Percentiles rank a stretch among this genome's conserved stretches.
phyloP scores from a whole-genome alignment of 2,797 vertebrate species.

The Poeciliopsis presidionis region DNA sequence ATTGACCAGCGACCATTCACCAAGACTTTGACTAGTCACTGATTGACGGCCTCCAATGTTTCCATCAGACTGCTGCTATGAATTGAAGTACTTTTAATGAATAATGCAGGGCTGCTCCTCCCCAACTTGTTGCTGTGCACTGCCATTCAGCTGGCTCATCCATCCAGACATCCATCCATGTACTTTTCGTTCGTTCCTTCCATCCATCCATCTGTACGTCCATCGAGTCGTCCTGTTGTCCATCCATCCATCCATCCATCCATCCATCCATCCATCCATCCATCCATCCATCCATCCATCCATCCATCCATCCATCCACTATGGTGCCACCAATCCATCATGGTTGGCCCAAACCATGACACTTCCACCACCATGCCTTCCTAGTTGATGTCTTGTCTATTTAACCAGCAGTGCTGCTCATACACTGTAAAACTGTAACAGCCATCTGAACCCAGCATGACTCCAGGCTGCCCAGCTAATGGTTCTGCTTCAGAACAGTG shows the following conservation, averaged over 20 bases:
- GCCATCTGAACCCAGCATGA: neutral
- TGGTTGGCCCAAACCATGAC: too few species aligned
- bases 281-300: neutral
- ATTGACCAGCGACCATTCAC: neutral
- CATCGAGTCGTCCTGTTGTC: too few species aligned
- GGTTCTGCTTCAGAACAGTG: neutral
- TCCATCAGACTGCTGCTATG: neutral
- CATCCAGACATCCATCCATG: too few species aligned
- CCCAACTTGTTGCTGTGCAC: too few species aligned
- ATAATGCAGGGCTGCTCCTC: neutral
- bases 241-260: neutral
- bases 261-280: too few species aligned
- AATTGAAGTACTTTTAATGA: neutral
- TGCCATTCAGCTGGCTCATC: neutral
- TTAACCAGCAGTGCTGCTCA: too few species aligned
- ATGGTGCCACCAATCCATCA: neutral
- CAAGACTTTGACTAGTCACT: neutral
- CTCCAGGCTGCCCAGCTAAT: neutral
- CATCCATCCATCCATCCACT: too few species aligned
- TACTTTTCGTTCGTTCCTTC: too few species aligned
- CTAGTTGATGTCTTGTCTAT: too few species aligned
- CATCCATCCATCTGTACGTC: too few species aligned
- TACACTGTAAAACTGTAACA: too few species aligned
- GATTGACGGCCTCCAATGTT: neutral
- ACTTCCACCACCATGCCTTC: too few species aligned